phyloP scores from a whole-genome alignment of 2,797 vertebrate genomes.

The Borostomias antarcticus region DNA sequence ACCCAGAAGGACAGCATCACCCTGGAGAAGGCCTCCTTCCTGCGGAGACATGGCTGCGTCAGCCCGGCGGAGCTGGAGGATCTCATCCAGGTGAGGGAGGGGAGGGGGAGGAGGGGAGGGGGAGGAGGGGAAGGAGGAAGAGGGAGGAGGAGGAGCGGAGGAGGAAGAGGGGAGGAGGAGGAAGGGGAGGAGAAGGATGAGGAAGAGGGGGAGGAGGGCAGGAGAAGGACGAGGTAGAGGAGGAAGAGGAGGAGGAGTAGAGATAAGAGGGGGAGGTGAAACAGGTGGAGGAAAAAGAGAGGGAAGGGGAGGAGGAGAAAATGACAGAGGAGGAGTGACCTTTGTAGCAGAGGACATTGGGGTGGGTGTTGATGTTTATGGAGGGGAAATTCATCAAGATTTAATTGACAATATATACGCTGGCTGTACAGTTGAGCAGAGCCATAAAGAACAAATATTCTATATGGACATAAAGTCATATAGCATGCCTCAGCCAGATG shows the following conservation, averaged over 20 bases:
- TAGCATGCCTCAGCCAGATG: too few relatives aligned
- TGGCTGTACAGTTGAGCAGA: background rate
- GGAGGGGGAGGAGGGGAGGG: background rate
- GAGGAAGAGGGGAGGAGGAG: background rate
- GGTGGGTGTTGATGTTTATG: background rate
- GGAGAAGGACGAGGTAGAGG: constrained; percentile 21
- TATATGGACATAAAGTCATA: background rate
- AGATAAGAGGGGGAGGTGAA: background rate
- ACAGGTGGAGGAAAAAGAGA: too few relatives aligned
- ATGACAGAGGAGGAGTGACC: background rate
- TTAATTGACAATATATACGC: background rate
- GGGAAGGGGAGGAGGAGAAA: background rate
- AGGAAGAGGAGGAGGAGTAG: background rate
- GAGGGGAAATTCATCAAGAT: background rate
- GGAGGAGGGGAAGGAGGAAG: background rate
- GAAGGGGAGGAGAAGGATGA: background rate
- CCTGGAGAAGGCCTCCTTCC: constrained; percentile 88
- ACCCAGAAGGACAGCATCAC: constrained; percentile 89
- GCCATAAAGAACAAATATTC: background rate
- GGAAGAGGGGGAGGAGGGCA: background rate
- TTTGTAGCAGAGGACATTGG: background rate
- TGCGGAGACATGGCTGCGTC: constrained; percentile 87
- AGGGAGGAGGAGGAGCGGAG: background rate
- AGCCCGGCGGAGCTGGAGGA: constrained; percentile 86
- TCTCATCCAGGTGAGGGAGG: constrained; percentile 86